Evolutionary conservation across 2,888 invertebrate genomes (phyloP).

Genomic region (Drosophila koepferae): DNA sequence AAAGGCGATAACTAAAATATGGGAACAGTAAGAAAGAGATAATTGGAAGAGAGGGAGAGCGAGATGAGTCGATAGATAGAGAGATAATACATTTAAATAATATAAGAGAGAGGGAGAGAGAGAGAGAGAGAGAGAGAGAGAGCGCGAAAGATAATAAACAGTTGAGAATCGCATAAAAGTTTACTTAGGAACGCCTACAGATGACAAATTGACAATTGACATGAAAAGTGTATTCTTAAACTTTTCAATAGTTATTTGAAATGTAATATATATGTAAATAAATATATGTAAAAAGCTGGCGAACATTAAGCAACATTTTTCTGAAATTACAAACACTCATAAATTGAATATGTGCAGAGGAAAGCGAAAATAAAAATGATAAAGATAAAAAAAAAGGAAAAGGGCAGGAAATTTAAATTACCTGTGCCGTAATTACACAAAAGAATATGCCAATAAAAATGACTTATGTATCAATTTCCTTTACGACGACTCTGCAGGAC

Average conservation of each 20-base stretch:
- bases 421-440: constrained; percentile 79
- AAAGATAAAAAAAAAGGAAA: constrained; percentile 11
- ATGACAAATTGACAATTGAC: too few relatives aligned
- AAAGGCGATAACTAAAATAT: too few relatives aligned
- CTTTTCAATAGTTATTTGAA: neutral
- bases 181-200: too few relatives aligned
- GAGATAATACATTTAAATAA: neutral
- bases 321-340: constrained; percentile 16
- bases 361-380: neutral
- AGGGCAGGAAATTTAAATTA: constrained; percentile 73
- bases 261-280: constrained; percentile 8
- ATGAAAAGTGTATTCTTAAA: too few relatives aligned
- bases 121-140: neutral
- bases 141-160: neutral
- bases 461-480: constrained; percentile 83
- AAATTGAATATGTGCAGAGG: constrained; percentile 21
- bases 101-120: neutral
- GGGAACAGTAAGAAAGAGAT: too few relatives aligned
- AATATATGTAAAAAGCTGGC: constrained; percentile 4
- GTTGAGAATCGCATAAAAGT: neutral
- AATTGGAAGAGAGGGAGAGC: too few relatives aligned
- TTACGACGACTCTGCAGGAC: constrained; percentile 63
- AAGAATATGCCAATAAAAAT: constrained; percentile 82
- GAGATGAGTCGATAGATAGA: neutral
- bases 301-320: constrained; percentile 22